These are phyloP conservation scores for Eubasilissa splendida DNA, from an alignment of 2,888 invertebrate genomes.

Conservation along the genomic window DNA sequence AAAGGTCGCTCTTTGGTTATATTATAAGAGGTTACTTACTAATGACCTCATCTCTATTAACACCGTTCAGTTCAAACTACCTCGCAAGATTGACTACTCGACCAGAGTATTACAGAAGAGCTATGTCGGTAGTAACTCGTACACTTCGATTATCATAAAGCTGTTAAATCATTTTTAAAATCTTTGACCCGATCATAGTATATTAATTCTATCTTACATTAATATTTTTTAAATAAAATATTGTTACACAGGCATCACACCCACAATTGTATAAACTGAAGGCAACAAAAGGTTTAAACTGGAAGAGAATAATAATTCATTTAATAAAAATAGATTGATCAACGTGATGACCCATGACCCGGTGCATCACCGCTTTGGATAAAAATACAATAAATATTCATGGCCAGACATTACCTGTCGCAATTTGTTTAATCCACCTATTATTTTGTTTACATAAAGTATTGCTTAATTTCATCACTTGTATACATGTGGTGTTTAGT, in stretches of 20 bases:
- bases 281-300: too few relatives aligned
- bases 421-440: background rate
- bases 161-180: background rate
- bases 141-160: slow-evolving; percentile 4
- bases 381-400: slow-evolving; percentile 7
- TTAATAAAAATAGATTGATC: too few relatives aligned
- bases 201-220: background rate
- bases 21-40: slow-evolving; percentile 32
- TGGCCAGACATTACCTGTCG: background rate
- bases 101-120: too few relatives aligned
- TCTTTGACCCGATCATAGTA: background rate
- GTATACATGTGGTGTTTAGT: slow-evolving; percentile 19
- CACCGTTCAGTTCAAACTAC: background rate
- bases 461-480: slow-evolving; percentile 39
- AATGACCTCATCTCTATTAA: background rate
- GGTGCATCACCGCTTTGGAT: slow-evolving; percentile 4
- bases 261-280: background rate
- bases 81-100: too few relatives aligned
- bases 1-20: slow-evolving; percentile 38
- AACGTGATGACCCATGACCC: background rate
- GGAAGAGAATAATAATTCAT: too few relatives aligned
- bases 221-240: slow-evolving; percentile 3
- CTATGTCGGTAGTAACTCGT: too few relatives aligned
- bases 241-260: background rate
- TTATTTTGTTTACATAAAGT: slow-evolving; percentile 31